These are phyloP conservation scores for Euclidia mi DNA, from an alignment of 2,888 invertebrate species.

Conservation along the genomic window DNA sequence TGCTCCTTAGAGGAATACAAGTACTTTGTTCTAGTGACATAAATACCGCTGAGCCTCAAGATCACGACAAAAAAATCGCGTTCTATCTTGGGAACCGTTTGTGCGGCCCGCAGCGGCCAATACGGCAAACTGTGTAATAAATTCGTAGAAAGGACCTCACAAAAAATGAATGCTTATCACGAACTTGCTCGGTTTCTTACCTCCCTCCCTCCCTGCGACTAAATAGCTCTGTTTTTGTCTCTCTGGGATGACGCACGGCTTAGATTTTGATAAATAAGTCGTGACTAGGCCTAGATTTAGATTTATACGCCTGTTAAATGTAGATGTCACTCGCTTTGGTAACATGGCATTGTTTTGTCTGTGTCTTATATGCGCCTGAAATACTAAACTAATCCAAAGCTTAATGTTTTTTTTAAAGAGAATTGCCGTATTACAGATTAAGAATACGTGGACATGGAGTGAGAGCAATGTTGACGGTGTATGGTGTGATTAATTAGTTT, in stretches of 20 bases:
- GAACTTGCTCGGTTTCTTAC: conserved; percentile 56
- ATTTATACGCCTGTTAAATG: conserved; percentile 6
- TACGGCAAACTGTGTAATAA: conserved; percentile 68
- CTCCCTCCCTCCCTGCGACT: conserved; percentile 14
- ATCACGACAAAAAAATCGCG: conserved; percentile 18
- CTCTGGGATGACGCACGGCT: conserved; percentile 22
- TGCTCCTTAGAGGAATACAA: too few relatives aligned
- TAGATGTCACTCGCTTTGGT: too few relatives aligned
- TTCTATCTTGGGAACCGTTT: conserved; percentile 10
- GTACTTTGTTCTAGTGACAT: neutral
- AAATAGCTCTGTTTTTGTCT: conserved; percentile 68
- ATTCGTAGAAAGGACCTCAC: conserved; percentile 60
- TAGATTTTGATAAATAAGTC: conserved; percentile 41
- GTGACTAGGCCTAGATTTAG: conserved; percentile 17
- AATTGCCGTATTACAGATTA: too few relatives aligned
- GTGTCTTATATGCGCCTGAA: too few relatives aligned
- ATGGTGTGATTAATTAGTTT: too few relatives aligned
- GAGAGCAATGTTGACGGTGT: too few relatives aligned
- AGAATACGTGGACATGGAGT: too few relatives aligned
- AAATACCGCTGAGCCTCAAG: neutral
- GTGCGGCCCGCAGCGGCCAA: conserved; percentile 54
- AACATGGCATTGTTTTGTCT: too few relatives aligned
- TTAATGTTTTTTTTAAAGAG: too few relatives aligned
- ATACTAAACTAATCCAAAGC: too few relatives aligned
- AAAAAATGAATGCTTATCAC: conserved; percentile 75